Base-by-base conservation (phyloP, 2,888 invertebrate genomes). In the Sipunculus nudus region DNA sequence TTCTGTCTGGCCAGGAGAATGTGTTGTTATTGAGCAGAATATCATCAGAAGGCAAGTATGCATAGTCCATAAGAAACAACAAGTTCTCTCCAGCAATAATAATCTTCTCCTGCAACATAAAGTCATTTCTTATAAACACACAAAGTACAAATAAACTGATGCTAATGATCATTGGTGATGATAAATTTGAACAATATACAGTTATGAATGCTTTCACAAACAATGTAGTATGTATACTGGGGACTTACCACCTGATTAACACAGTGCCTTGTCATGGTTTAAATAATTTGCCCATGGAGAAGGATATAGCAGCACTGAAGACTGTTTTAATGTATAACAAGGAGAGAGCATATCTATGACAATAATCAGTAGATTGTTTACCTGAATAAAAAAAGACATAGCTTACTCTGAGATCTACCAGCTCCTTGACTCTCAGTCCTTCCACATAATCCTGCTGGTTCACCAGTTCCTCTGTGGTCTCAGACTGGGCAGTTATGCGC, bases 1-100 rank as follows among this genome's bases (percentile, higher is more conserved):
- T 81, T 13, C 79, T 68, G 48, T 78, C 78, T 3, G 76, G 75
- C 83, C 83, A 82, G 39, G 74, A 75, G 69, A 83, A 82, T 3
- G 83, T 82, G 55, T 74, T 78, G 63, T 74, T 75, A 66, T 82
- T 81, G 35, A 79, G 73, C 29, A 76, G 66, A 40, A 83, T 72
- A 55, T 82, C 82, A 57, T 78, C 77, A 48, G 72, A 74, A 2
- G 76, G 66, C 35, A 83, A 73, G 46, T 75, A 69, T 13, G 79
- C 77, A 65, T 82, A 82, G 50, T 80, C 76, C 77, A 83, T 75
- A 47, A 83, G 70, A 59, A 83, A 83, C 66, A 82, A 64, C 45
- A 83, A 67, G 63, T 81, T 82, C 8, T 72, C 76, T 4, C 73
- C 79, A n/a, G 83, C 82, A 4, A 79, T 74, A 56, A 78, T 76